A percentile compares a stretch with the other conserved stretches of the same genome.
Evolutionary conservation across 2,797 vertebrate species (phyloP).

Genomic region (Myioborus melanocephalus): DNA sequence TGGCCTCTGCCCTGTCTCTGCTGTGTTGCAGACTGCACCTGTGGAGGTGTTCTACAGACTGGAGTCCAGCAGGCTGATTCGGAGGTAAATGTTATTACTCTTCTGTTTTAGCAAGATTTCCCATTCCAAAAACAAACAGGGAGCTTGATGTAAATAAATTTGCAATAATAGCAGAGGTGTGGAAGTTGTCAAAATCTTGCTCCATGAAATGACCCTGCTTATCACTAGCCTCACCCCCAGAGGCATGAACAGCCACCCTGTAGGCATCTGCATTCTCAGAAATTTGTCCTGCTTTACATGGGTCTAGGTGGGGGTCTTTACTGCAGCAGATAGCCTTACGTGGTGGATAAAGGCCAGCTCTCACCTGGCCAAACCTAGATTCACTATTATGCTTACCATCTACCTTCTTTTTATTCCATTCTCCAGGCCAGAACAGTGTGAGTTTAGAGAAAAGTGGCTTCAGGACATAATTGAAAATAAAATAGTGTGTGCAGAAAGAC

Average conservation of each 20-base stretch:
- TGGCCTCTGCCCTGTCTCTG: background rate
- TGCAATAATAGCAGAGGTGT: background rate
- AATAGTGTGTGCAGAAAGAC: conserved; percentile 26
- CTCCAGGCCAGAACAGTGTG: conserved; percentile 65
- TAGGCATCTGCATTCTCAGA: background rate
- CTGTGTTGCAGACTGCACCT: conserved; percentile 67
- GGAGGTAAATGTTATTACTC: conserved; percentile 60
- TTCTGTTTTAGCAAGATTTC: background rate
- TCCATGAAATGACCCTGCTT: background rate
- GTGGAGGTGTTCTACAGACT: conserved; percentile 70
- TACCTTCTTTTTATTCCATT: background rate
- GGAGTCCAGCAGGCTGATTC: conserved; percentile 68
- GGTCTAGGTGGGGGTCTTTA: background rate
- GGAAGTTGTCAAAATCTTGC: background rate
- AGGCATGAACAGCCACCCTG: background rate
- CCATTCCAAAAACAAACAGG: background rate
- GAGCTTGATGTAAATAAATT: background rate
- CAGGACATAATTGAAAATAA: conserved; percentile 73
- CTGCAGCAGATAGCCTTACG: background rate
- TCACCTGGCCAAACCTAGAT: background rate
- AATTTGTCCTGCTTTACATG: background rate
- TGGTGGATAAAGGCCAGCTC: background rate
- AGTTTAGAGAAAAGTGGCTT: conserved; percentile 74
- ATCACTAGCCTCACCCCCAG: background rate
- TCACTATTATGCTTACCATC: background rate